Evolutionary conservation across 2,888 invertebrate species (phyloP).

Genomic region (Aphidoletes aphidimyza): DNA sequence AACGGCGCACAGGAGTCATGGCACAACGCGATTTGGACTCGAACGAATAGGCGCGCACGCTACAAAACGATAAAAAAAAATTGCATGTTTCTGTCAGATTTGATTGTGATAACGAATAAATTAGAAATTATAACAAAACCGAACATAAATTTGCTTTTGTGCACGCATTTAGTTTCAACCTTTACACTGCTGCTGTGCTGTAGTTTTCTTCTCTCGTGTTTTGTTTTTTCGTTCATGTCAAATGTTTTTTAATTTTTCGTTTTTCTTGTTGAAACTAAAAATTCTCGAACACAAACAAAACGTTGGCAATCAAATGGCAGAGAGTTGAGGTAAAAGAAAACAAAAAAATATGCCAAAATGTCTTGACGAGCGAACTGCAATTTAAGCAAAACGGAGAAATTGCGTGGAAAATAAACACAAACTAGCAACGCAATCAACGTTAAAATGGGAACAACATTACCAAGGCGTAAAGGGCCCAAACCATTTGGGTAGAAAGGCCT

Average conservation of each 20-base stretch:
- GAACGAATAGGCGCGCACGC: constrained; percentile 35
- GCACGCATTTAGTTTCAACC: constrained; percentile 44
- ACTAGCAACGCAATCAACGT: not conserved
- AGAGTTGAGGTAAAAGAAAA: too few species aligned
- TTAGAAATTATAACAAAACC: constrained; percentile 52
- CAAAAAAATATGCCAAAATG: too few species aligned
- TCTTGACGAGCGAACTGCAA: not conserved
- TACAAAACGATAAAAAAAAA: constrained; percentile 54
- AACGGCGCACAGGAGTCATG: not conserved
- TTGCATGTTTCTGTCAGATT: constrained; percentile 55
- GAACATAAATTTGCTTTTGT: constrained; percentile 45
- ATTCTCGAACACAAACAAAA: not conserved
- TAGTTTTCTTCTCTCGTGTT: not conserved
- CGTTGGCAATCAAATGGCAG: not conserved
- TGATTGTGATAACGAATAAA: constrained; percentile 52
- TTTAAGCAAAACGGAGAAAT: not conserved
- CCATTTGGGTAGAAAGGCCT: not conserved
- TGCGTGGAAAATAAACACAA: not conserved
- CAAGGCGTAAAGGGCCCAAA: not conserved
- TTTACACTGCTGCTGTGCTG: not conserved
- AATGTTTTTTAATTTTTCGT: too few species aligned
- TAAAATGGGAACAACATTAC: not conserved
- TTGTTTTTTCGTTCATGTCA: not conserved
- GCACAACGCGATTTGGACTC: not conserved
- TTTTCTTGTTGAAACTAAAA: not conserved